Conservation (phyloP, 2,113 vertebrate genomes). For the Carassius auratus region DNA sequence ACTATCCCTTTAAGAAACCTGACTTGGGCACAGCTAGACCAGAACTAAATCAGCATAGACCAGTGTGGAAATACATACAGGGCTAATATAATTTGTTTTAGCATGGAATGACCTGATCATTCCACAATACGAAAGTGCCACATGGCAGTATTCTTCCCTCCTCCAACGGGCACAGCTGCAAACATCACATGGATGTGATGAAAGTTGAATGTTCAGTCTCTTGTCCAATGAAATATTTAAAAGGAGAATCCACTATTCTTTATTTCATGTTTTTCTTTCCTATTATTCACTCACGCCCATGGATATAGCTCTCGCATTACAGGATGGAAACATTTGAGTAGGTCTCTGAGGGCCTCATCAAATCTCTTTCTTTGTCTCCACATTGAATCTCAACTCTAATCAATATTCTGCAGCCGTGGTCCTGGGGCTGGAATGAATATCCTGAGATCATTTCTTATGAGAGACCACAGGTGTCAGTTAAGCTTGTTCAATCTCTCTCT, state of each 20-base stretch:
- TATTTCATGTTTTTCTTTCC: slow-evolving; percentile 43
- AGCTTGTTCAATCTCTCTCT: slow-evolving; percentile 14
- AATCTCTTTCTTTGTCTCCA: slow-evolving; percentile 36
- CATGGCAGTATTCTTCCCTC: slow-evolving; percentile 17
- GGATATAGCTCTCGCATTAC: slow-evolving; percentile 37
- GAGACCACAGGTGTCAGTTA: slow-evolving; percentile 34
- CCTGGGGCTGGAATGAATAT: slow-evolving; percentile 33
- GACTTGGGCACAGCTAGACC: too few species aligned
- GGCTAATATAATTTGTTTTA: too few species aligned
- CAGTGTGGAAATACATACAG: too few species aligned
- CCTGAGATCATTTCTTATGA: slow-evolving; percentile 35
- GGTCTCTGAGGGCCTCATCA: slow-evolving; percentile 35
- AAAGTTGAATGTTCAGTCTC: slow-evolving; percentile 45
- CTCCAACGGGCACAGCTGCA: slow-evolving; percentile 31
- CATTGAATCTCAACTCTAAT: slow-evolving; percentile 47
- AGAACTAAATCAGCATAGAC: too few species aligned
- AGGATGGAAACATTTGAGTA: slow-evolving; percentile 46
- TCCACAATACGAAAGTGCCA: neutral
- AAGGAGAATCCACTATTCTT: slow-evolving; percentile 3
- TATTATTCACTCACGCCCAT: slow-evolving; percentile 12
- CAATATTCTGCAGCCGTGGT: slow-evolving; percentile 36
- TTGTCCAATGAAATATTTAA: slow-evolving; percentile 59
- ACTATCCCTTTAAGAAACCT: too few species aligned
- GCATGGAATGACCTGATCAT: too few species aligned
- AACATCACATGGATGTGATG: slow-evolving; percentile 49